phyloP scores from a whole-genome alignment of 2,888 invertebrate species.

The Abscondita cerata region DNA sequence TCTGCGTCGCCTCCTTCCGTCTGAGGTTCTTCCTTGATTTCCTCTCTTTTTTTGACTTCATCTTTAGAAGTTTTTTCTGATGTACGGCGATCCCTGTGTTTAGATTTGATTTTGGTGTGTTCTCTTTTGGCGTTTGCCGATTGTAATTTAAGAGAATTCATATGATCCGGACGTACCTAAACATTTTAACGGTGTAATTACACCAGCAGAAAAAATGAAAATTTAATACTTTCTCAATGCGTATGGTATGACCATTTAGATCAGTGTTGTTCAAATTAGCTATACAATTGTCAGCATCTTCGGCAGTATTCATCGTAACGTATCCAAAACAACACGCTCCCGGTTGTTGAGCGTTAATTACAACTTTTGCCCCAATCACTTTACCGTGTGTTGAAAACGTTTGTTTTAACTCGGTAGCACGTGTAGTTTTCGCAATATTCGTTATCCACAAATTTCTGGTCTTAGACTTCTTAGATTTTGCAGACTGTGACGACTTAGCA shows the following conservation, averaged over 20 bases:
- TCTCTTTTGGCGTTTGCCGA: conserved; percentile 4
- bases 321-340: conserved; percentile 95
- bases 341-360: conserved; percentile 92
- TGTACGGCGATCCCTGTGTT: conserved; percentile 4
- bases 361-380: conserved; percentile 95
- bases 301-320: conserved; percentile 91
- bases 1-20: too few relatives aligned
- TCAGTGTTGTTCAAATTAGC: conserved; percentile 91
- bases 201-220: background rate
- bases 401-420: conserved; percentile 93
- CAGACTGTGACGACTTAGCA: conserved; percentile 10
- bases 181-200: conserved; percentile 33
- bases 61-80: too few relatives aligned
- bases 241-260: conserved; percentile 92
- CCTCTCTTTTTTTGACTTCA: too few relatives aligned
- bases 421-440: conserved; percentile 87
- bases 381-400: conserved; percentile 92
- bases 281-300: conserved; percentile 90
- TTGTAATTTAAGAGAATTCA: conserved; percentile 48
- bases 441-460: conserved; percentile 92
- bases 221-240: conserved; percentile 81
- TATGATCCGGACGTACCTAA: conserved; percentile 54
- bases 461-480: conserved; percentile 30
- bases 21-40: background rate
- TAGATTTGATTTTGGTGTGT: background rate